phyloP scores from a whole-genome alignment of 1,140 invertebrate genomes.

The Babylonia areolata region DNA sequence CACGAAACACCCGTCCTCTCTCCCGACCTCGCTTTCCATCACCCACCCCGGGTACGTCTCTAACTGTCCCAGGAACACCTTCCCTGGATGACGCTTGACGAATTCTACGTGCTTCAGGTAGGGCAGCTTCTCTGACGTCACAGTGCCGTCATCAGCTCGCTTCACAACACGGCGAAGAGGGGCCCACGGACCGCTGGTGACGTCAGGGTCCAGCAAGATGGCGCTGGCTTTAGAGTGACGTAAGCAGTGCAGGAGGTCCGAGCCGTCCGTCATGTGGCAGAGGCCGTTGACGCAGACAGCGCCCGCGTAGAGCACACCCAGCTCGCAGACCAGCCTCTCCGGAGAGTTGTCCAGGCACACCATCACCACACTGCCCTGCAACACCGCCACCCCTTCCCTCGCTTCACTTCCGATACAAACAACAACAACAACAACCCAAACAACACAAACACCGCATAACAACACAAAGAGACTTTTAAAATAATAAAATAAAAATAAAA shows the following conservation, averaged over 20 bases:
- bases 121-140: conserved; percentile 2
- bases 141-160: neutral
- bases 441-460: too few relatives aligned
- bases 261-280: conserved; percentile 24
- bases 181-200: neutral
- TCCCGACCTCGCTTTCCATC: neutral
- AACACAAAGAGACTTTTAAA: too few relatives aligned
- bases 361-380: conserved; percentile 5
- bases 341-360: conserved; percentile 11
- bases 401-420: too few relatives aligned
- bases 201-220: conserved; percentile 25
- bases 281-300: conserved; percentile 29
- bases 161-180: neutral
- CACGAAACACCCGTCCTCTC: neutral
- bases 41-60: neutral
- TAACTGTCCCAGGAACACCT: neutral
- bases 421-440: too few relatives aligned
- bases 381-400: too few relatives aligned
- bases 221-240: neutral
- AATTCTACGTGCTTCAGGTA: neutral
- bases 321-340: conserved; percentile 22
- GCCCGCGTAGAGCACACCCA: neutral
- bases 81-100: neutral
- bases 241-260: conserved; percentile 4
- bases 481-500: too few relatives aligned